Percentiles rank a stretch among this genome's conserved stretches.
These are phyloP conservation scores for Pherbina coryleti DNA, from an alignment of 2,888 invertebrate genomes.

Conservation along the genomic window DNA sequence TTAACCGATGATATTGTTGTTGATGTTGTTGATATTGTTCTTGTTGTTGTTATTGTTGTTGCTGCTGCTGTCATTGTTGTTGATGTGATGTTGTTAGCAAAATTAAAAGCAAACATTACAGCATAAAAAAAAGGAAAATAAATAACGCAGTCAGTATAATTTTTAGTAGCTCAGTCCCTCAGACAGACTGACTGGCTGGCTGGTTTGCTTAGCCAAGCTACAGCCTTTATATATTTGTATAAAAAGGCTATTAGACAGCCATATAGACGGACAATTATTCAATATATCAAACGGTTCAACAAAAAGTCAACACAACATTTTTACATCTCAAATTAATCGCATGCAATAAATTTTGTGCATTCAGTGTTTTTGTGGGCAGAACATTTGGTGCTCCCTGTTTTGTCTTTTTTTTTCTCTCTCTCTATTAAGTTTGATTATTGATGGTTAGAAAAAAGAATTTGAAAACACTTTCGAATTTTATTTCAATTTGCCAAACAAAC, in stretches of 20 bases:
- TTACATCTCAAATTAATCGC: conserved; percentile 32
- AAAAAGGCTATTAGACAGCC: background rate
- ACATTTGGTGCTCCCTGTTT: background rate
- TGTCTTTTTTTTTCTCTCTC: background rate
- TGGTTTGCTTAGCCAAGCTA: no score
- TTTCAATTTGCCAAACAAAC: conserved; percentile 40
- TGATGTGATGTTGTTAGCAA: background rate
- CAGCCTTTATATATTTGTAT: background rate
- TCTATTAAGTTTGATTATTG: background rate
- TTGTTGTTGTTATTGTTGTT: background rate
- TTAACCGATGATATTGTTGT: background rate
- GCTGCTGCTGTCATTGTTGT: background rate
- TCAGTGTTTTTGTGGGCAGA: background rate
- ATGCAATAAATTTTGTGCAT: conserved; percentile 27
- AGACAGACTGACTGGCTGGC: no score
- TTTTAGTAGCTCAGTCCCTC: background rate
- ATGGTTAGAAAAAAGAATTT: conserved; percentile 28
- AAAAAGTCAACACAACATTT: conserved; percentile 19
- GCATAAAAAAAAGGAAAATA: background rate
- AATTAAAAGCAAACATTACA: background rate
- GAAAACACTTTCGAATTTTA: conserved; percentile 43
- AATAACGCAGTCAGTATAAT: background rate
- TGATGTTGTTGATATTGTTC: background rate
- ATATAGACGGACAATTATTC: background rate
- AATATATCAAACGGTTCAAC: background rate